Evolutionary conservation across 2,888 invertebrate species (phyloP).

Genomic region (Gymnocheta viridis): DNA sequence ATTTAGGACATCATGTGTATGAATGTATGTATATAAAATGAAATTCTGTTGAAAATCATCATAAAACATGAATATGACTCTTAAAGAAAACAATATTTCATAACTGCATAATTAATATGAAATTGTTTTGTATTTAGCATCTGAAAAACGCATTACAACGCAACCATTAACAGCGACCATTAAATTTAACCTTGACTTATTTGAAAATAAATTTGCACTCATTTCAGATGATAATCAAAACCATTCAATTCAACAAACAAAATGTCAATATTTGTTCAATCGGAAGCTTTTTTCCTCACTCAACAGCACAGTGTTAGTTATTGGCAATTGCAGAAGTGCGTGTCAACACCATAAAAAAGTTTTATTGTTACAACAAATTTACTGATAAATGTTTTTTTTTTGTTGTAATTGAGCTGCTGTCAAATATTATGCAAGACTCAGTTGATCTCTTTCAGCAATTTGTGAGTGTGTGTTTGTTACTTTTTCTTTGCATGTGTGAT

Average conservation of each 20-base stretch:
- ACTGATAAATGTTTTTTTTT: background rate
- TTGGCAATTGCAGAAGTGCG: background rate
- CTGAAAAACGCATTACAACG: background rate
- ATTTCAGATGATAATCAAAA: background rate
- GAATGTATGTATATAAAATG: conserved; percentile 35
- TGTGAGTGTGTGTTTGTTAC: background rate
- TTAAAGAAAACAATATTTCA: conserved; percentile 8
- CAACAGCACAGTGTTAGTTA: conserved; percentile 11
- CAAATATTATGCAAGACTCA: conserved; percentile 30
- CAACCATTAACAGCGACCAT: background rate
- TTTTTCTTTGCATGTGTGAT: background rate
- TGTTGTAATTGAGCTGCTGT: background rate
- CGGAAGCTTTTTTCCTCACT: background rate
- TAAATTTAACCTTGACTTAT: conserved; percentile 47
- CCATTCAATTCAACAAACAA: background rate
- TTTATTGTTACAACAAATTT: background rate
- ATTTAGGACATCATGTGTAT: conserved; percentile 35
- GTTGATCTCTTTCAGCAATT: background rate
- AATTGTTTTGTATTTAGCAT: background rate
- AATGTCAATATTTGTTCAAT: background rate
- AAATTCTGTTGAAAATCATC: background rate
- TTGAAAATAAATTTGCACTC: conserved; percentile 11
- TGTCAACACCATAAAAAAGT: background rate
- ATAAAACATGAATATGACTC: background rate
- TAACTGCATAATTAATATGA: background rate